phyloP scores from a whole-genome alignment of 2,888 invertebrate genomes.

The Theretra japonica region DNA sequence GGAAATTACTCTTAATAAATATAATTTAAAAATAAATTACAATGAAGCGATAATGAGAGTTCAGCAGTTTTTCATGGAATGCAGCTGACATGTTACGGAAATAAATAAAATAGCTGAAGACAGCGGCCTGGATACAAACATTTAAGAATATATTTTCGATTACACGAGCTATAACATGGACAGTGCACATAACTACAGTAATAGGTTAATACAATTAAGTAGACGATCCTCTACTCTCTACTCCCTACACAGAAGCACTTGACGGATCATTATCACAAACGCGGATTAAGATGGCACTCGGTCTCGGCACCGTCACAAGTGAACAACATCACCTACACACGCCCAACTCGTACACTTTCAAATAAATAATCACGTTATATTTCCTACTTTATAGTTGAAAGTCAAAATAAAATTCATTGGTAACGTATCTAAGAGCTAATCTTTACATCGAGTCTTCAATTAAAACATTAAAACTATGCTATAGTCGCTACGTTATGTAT shows the following conservation, averaged over 20 bases:
- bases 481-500: constrained; percentile 37
- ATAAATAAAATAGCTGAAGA: constrained; percentile 27
- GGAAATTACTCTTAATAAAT: constrained; percentile 40
- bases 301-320: constrained; percentile 1
- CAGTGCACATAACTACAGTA: constrained; percentile 8
- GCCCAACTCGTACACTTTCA: constrained; percentile 38
- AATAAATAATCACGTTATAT: constrained; percentile 37
- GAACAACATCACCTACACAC: constrained; percentile 28
- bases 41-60: constrained; percentile 37
- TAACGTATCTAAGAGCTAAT: constrained; percentile 79
- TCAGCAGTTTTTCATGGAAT: constrained; percentile 30
- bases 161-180: constrained; percentile 20
- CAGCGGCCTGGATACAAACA: constrained; percentile 25
- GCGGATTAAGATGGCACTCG: constrained; percentile 21
- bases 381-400: constrained; percentile 54
- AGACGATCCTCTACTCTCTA: constrained; percentile 7
- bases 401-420: constrained; percentile 80
- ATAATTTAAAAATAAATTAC: constrained; percentile 40
- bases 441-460: constrained; percentile 70
- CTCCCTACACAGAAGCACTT: constrained; percentile 5
- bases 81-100: constrained; percentile 28
- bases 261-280: constrained; percentile 19
- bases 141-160: constrained; percentile 22
- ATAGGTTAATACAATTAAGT: constrained; percentile 21
- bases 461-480: constrained; percentile 52